Conservation (phyloP, 2,113 vertebrate species). For the Dunckerocampus dactyliophorus region DNA sequence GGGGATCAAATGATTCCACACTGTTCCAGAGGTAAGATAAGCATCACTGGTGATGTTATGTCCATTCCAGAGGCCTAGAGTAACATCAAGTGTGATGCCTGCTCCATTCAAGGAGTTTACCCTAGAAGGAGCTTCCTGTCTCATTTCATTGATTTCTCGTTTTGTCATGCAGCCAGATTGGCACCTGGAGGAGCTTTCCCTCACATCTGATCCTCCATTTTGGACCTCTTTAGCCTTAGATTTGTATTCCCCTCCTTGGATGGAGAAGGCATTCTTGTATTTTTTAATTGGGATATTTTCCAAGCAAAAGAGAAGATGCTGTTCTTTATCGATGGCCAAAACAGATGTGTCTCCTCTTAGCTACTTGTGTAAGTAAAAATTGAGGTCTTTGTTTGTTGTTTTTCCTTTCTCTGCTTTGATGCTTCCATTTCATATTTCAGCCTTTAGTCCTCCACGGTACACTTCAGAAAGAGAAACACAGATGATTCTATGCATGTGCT, state of each 20-base stretch:
- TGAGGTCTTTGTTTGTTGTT: background rate
- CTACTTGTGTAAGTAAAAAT: no score
- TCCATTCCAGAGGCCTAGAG: background rate
- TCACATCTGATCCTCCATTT: background rate
- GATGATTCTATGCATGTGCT: background rate
- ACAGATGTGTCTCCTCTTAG: no score
- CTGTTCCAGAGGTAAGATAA: background rate
- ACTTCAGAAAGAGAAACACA: background rate
- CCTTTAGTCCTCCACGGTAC: background rate
- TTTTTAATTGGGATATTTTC: background rate
- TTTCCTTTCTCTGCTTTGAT: constrained; percentile 5
- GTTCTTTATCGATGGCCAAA: no score
- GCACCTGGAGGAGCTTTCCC: background rate
- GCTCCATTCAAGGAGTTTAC: background rate
- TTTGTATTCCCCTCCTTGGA: background rate
- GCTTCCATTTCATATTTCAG: background rate
- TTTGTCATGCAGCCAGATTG: background rate
- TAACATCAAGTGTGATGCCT: background rate
- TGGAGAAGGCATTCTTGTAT: background rate
- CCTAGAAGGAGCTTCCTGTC: background rate
- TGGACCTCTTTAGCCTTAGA: background rate
- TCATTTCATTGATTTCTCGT: background rate
- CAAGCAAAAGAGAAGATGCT: background rate
- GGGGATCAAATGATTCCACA: background rate
- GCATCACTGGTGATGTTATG: background rate